Conservation (phyloP, 2,888 invertebrate species). For the Itoplectis maculator region DNA sequence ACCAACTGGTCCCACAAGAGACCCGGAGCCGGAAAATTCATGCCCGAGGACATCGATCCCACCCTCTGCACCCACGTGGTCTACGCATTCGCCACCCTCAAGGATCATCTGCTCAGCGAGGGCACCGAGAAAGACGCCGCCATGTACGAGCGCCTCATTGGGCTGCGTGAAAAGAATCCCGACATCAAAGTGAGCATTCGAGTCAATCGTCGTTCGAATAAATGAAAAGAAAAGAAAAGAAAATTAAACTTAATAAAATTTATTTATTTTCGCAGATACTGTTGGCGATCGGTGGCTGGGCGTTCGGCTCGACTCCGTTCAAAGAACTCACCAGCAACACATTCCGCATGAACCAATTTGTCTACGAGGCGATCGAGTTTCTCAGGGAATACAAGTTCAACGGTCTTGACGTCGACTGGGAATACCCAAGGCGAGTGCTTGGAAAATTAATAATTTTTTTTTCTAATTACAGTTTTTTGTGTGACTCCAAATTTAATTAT, state of each 20-base stretch:
- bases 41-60: conserved; percentile 95
- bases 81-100: conserved; percentile 96
- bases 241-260: conserved; percentile 12
- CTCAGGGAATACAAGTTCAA: conserved; percentile 96
- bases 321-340: conserved; percentile 96
- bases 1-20: conserved; percentile 98
- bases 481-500: neutral
- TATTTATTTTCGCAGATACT: conserved; percentile 86
- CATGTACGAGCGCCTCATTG: conserved; percentile 94
- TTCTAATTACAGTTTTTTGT: neutral
- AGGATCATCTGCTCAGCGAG: conserved; percentile 93
- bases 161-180: conserved; percentile 94
- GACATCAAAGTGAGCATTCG: conserved; percentile 89
- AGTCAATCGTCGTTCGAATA: conserved; percentile 17
- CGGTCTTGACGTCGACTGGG: conserved; percentile 97
- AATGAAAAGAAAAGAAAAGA: neutral
- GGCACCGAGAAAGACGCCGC: conserved; percentile 93
- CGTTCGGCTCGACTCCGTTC: conserved; percentile 97
- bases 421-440: conserved; percentile 91
- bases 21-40: conserved; percentile 94
- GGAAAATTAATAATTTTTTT: too few species aligned
- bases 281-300: conserved; percentile 97
- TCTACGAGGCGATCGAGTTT: conserved; percentile 97
- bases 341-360: conserved; percentile 97
- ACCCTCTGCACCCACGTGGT: conserved; percentile 97